Evolutionary conservation across 2,797 vertebrate genomes (phyloP).

Genomic region (Coregonus suidteri): DNA sequence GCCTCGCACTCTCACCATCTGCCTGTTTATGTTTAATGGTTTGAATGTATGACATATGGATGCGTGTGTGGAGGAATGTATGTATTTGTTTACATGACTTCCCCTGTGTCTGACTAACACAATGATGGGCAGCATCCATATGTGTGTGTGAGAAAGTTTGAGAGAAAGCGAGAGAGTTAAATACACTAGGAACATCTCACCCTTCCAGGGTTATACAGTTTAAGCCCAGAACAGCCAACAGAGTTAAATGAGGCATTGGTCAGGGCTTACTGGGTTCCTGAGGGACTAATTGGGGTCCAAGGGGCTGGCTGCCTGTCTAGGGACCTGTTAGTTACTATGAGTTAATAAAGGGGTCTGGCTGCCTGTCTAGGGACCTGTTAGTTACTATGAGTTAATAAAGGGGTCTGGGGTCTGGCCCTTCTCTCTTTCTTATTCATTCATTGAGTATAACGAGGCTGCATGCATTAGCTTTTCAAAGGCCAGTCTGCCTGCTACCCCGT

Average conservation of each 20-base stretch:
- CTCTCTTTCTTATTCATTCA: slow-evolving; percentile 24
- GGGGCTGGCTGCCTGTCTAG: neutral
- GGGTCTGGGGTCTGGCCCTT: neutral
- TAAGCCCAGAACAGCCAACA: neutral
- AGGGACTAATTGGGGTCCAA: neutral
- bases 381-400: neutral
- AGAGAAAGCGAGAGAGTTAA: slow-evolving; percentile 8
- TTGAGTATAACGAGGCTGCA: slow-evolving; percentile 31
- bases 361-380: neutral
- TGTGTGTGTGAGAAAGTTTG: slow-evolving; percentile 8
- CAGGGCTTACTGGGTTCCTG: slow-evolving; percentile 8
- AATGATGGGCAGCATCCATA: slow-evolving; percentile 8
- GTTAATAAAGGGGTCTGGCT: neutral
- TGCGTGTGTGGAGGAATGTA: slow-evolving; percentile 37
- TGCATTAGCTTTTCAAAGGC: slow-evolving; percentile 33
- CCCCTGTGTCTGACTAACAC: slow-evolving; percentile 2
- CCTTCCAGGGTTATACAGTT: neutral
- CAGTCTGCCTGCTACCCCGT: slow-evolving; percentile 6
- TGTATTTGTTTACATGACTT: slow-evolving; percentile 33
- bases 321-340: neutral
- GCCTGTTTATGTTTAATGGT: slow-evolving; percentile 30
- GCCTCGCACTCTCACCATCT: slow-evolving; percentile 29
- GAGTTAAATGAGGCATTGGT: slow-evolving; percentile 10
- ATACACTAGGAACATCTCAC: neutral
- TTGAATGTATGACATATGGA: slow-evolving; percentile 27